Evolutionary conservation across 2,888 invertebrate genomes (phyloP).

Genomic region (Lydus trimaculatus): DNA sequence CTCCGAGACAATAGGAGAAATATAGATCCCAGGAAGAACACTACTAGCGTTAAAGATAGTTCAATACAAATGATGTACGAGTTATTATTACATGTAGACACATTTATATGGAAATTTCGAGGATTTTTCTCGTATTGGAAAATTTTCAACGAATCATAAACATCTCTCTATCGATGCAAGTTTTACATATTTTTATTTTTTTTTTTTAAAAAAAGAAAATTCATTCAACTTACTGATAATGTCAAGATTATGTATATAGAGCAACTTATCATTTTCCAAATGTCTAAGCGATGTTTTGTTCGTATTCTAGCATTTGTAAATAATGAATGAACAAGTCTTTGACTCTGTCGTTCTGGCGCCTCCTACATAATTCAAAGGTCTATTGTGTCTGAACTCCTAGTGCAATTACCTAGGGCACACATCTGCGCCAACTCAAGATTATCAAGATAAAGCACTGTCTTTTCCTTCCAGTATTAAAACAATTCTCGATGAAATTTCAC

Average conservation of each 20-base stretch:
- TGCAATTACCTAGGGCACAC: slow-evolving; percentile 44
- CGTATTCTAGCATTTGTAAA: slow-evolving; percentile 21
- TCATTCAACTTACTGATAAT: neutral
- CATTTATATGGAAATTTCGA: slow-evolving; percentile 29
- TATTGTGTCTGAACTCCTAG: slow-evolving; percentile 39
- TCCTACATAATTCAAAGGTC: slow-evolving; percentile 44
- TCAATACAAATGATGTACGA: slow-evolving; percentile 25
- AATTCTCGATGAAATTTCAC: neutral
- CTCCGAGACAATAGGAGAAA: neutral
- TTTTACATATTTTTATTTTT: neutral
- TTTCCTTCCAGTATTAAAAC: neutral
- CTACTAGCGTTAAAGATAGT: slow-evolving; percentile 18
- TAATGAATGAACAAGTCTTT: slow-evolving; percentile 39
- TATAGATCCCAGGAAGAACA: neutral
- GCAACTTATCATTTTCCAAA: neutral
- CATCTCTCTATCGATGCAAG: neutral
- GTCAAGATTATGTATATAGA: neutral
- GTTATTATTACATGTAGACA: slow-evolving; percentile 19
- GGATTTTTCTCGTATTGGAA: neutral
- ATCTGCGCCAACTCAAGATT: slow-evolving; percentile 43
- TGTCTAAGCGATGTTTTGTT: neutral
- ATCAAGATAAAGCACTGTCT: slow-evolving; percentile 35
- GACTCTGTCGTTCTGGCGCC: slow-evolving; percentile 35
- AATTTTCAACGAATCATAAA: neutral
- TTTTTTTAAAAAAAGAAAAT: neutral